Percentiles rank a stretch among this genome's conserved stretches.
Conservation (phyloP, 2,113 vertebrate species). For the Pelvicachromis taeniatus region DNA sequence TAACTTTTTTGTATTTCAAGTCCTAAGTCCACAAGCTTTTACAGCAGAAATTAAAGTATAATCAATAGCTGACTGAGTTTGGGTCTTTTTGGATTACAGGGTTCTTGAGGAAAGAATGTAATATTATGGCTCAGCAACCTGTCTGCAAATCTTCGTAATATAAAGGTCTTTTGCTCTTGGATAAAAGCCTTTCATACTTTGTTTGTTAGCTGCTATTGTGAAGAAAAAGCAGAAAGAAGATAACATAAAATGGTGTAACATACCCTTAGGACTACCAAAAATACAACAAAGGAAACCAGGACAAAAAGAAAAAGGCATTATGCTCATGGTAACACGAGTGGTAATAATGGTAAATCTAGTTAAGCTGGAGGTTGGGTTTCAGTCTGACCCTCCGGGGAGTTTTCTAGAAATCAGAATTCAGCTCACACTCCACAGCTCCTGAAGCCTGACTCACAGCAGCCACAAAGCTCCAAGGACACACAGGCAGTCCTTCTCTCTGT, state of each 20-base stretch:
- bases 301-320: not conserved
- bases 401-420: constrained; percentile 63
- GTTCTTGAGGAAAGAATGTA: not conserved
- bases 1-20: not conserved
- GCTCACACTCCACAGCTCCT: constrained; percentile 57
- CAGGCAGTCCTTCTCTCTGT: constrained; percentile 27
- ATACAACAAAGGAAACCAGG: not conserved
- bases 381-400: constrained; percentile 15
- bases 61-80: not conserved
- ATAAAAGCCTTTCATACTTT: not conserved
- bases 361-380: not conserved
- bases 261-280: not conserved
- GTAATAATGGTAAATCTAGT: constrained; percentile 5
- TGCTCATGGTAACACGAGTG: not conserved
- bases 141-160: not conserved
- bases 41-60: not conserved
- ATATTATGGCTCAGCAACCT: not conserved
- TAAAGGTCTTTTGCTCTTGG: not conserved
- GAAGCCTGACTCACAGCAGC: constrained; percentile 56
- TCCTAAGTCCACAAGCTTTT: not conserved
- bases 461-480: constrained; percentile 39
- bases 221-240: not conserved
- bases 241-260: not conserved
- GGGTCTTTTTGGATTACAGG: not conserved
- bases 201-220: not conserved